Percentiles rank a stretch among this genome's conserved stretches.
Conservation (phyloP, 2,888 invertebrate species). For the Hypomecis atomaria region DNA sequence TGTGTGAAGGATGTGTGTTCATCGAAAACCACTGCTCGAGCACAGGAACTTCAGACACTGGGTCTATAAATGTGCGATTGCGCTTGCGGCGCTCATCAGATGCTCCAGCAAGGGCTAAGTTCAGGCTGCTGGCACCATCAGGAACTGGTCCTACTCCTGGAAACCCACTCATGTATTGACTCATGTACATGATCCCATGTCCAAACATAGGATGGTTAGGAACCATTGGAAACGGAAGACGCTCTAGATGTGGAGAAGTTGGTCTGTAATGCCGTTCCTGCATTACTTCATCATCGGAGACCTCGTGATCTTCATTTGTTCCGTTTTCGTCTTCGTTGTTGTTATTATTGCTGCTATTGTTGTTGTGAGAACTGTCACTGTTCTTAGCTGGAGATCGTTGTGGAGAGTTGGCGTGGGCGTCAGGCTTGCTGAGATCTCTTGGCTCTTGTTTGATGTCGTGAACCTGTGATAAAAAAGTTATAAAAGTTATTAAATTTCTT, state of each 20-base stretch:
- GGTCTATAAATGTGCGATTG: conserved; percentile 99
- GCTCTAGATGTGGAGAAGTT: conserved; percentile 77
- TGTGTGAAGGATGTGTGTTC: conserved; percentile 99
- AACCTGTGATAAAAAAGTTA: conserved; percentile 63
- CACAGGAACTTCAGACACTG: conserved; percentile 98
- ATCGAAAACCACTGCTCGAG: conserved; percentile 98
- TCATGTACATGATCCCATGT: conserved; percentile 96
- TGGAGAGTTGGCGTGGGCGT: conserved; percentile 69
- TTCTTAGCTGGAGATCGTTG: conserved; percentile 83
- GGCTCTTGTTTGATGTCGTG: conserved; percentile 84
- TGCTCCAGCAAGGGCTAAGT: conserved; percentile 86
- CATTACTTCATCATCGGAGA: conserved; percentile 76
- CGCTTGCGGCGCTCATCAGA: conserved; percentile 96
- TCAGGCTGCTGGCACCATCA: conserved; percentile 85
- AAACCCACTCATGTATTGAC: conserved; percentile 89
- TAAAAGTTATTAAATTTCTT: background rate
- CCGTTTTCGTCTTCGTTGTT: conserved; percentile 80
- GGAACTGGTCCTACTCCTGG: conserved; percentile 83
- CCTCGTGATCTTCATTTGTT: conserved; percentile 80
- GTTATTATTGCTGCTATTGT: conserved; percentile 72
- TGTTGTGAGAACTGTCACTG: conserved; percentile 81
- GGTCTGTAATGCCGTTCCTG: conserved; percentile 75
- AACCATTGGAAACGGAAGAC: conserved; percentile 90
- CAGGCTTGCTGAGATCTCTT: conserved; percentile 74
- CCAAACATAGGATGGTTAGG: conserved; percentile 94